Conservation (phyloP, 2,888 invertebrate genomes). For the Crepidodera aurea region DNA sequence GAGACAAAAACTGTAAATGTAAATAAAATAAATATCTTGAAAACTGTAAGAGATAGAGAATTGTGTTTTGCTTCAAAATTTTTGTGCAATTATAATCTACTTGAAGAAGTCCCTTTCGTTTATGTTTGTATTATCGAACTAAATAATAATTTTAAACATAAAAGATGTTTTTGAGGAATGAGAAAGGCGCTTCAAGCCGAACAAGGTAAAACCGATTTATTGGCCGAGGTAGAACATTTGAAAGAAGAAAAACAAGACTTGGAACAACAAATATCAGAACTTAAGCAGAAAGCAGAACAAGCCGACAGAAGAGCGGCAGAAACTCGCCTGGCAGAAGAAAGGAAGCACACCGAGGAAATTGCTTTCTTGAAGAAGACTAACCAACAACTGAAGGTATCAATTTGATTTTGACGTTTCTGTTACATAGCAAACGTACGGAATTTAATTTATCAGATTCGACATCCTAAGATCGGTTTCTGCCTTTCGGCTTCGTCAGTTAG, state of each 20-base stretch:
- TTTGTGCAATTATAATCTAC: no score
- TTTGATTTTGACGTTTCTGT: background rate
- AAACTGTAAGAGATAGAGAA: no score
- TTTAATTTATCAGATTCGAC: no score
- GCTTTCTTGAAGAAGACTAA: slow-evolving; percentile 93
- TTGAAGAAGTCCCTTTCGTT: no score
- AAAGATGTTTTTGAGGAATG: slow-evolving; percentile 70
- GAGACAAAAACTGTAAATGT: no score
- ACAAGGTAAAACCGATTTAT: slow-evolving; percentile 85
- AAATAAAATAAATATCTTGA: no score
- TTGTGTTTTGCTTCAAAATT: no score
- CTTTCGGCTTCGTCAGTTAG: no score
- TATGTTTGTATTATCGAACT: no score
- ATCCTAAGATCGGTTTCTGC: no score
- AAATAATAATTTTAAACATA: no score
- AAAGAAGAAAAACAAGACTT: slow-evolving; percentile 72
- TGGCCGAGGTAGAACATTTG: slow-evolving; percentile 76
- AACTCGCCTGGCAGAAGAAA: slow-evolving; percentile 86
- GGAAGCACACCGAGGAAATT: slow-evolving; percentile 91
- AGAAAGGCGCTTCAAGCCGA: slow-evolving; percentile 96
- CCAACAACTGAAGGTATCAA: slow-evolving; percentile 86
- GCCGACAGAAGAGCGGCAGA: slow-evolving; percentile 84
- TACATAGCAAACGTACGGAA: background rate
- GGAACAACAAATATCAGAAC: slow-evolving; percentile 69
- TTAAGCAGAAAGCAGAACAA: slow-evolving; percentile 80